Percentiles rank a stretch among this genome's conserved stretches.
Evolutionary conservation across 2,888 invertebrate genomes (phyloP).

Genomic region (Rapana venosa): DNA sequence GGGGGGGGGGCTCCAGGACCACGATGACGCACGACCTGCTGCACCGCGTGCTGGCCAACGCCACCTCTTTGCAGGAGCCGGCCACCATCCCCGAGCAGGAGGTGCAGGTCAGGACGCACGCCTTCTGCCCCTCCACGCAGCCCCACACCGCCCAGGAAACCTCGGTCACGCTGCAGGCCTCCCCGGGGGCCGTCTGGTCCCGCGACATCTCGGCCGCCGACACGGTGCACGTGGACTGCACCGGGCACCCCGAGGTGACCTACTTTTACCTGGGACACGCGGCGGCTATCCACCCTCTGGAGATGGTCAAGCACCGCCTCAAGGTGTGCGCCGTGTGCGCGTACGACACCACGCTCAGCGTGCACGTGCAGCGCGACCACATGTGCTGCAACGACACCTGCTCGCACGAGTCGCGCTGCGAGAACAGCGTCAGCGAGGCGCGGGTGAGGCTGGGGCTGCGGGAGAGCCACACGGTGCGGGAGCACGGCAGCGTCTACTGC

Average conservation of each 20-base stretch:
- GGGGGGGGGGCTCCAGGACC: not conserved
- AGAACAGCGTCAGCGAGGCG: conserved; percentile 32
- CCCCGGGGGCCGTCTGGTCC: conserved; percentile 20
- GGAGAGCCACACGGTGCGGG: conserved; percentile 47
- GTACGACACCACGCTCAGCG: conserved; percentile 48
- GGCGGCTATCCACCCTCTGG: conserved; percentile 23
- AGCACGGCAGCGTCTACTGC: conserved; percentile 54
- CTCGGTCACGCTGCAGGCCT: conserved; percentile 42
- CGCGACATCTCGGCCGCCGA: conserved; percentile 35
- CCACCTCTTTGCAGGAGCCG: conserved; percentile 36
- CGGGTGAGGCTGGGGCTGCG: conserved; percentile 29
- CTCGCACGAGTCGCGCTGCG: conserved; percentile 39
- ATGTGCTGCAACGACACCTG: conserved; percentile 55
- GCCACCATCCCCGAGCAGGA: conserved; percentile 16
- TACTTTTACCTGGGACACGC: conserved; percentile 53
- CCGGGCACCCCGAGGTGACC: conserved; percentile 55
- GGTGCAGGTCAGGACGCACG: conserved; percentile 48
- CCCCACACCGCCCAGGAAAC: conserved; percentile 51
- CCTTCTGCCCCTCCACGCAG: conserved; percentile 54
- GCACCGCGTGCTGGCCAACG: conserved; percentile 37
- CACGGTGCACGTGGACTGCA: conserved; percentile 54
- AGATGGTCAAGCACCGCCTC: conserved; percentile 51
- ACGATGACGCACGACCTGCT: conserved; percentile 18
- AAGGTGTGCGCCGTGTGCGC: conserved; percentile 55
- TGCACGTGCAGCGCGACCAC: conserved; percentile 48